phyloP scores from a whole-genome alignment of 2,797 vertebrate species.

The Microctenopoma stevenorrisi region DNA sequence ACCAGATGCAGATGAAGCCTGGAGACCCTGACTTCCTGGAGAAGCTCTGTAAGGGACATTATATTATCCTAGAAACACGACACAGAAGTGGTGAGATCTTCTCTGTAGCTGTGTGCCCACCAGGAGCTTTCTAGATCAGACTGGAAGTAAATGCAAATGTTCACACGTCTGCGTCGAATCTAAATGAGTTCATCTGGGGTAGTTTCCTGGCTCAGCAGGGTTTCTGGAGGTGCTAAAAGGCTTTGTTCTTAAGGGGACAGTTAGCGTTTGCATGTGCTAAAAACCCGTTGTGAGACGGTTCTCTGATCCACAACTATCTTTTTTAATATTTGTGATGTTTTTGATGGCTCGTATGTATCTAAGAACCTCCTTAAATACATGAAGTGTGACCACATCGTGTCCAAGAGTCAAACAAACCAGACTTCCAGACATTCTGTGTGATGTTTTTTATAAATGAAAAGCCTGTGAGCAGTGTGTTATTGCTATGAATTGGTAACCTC shows the following conservation, averaged over 20 bases:
- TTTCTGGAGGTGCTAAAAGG: too few species aligned
- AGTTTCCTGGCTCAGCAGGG: not conserved
- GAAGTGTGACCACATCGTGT: not conserved
- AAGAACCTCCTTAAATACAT: not conserved
- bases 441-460: too few species aligned
- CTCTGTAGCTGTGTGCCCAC: not conserved
- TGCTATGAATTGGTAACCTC: not conserved
- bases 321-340: too few species aligned
- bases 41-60: conserved; percentile 85
- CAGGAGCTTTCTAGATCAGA: not conserved
- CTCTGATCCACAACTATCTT: too few species aligned
- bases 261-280: not conserved
- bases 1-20: conserved; percentile 71
- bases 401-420: not conserved
- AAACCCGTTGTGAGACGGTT: not conserved
- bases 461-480: not conserved
- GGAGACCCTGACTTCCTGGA: conserved; percentile 81
- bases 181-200: not conserved
- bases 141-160: conserved; percentile 17
- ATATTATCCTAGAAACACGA: not conserved
- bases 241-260: not conserved
- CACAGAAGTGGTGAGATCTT: not conserved
- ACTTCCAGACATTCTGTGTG: not conserved
- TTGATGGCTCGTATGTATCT: too few species aligned
- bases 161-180: not conserved